phyloP scores from a whole-genome alignment of 2,797 vertebrate species.

The Scyliorhinus canicula region DNA sequence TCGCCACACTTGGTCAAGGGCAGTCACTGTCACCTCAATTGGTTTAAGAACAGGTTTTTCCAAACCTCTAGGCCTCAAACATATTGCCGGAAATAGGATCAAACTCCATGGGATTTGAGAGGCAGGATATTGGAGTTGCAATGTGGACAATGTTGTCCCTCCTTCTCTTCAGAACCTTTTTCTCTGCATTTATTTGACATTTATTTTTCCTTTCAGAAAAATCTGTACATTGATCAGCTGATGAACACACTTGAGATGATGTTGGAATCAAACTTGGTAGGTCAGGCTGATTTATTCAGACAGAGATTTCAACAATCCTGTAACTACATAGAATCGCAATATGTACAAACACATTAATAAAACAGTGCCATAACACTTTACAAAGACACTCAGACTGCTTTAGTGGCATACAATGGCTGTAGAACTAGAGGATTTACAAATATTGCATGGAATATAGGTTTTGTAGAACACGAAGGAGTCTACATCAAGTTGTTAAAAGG shows the following conservation, averaged over 20 bases:
- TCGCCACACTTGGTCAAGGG: too few species aligned
- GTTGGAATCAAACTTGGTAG: constrained; percentile 18
- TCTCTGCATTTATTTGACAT: neutral
- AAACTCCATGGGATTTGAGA: neutral
- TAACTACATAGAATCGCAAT: neutral
- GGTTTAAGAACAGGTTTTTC: neutral
- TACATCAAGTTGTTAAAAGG: too few species aligned
- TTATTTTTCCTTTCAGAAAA: constrained; percentile 22
- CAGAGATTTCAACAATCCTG: neutral
- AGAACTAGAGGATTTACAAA: neutral
- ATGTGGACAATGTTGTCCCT: neutral
- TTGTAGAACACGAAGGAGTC: too few species aligned
- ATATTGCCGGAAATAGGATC: too few species aligned
- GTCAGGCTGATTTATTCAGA: neutral
- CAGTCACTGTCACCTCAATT: too few species aligned
- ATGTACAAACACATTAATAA: neutral
- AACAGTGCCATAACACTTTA: neutral
- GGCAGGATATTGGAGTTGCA: neutral
- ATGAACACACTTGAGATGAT: constrained; percentile 15
- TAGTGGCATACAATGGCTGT: neutral
- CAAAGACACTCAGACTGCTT: neutral
- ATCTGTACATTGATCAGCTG: constrained; percentile 24
- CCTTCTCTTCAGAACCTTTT: neutral
- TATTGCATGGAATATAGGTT: neutral
- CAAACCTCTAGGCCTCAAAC: neutral